Percentiles rank a stretch among this genome's conserved stretches.
Evolutionary conservation across 2,888 invertebrate species (phyloP).

Genomic region (Molorchus minor): DNA sequence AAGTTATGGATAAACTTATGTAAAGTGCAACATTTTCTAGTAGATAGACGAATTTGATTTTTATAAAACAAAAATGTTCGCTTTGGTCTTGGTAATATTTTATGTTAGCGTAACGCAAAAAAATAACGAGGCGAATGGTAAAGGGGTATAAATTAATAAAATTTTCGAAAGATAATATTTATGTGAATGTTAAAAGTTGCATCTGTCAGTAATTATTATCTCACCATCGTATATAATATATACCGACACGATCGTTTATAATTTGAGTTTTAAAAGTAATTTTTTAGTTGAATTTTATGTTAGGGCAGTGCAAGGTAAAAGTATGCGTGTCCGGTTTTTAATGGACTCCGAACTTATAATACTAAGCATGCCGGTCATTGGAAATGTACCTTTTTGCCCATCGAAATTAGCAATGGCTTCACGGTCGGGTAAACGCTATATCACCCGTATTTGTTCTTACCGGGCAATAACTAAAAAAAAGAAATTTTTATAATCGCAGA

Average conservation of each 20-base stretch:
- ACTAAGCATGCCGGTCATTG: slow-evolving; percentile 47
- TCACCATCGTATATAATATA: no score
- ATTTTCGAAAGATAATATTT: no score
- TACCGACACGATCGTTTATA: slow-evolving; percentile 21
- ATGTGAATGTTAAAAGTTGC: no score
- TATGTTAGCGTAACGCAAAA: no score
- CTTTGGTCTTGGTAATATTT: no score
- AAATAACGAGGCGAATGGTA: no score
- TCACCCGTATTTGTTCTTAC: slow-evolving; percentile 27
- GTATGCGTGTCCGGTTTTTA: slow-evolving; percentile 51
- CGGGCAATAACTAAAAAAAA: slow-evolving; percentile 16
- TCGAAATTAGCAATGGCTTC: slow-evolving; percentile 46
- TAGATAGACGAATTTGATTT: no score
- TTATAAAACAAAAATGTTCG: no score
- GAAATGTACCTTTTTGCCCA: slow-evolving; percentile 48
- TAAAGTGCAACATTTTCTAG: no score
- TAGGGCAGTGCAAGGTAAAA: slow-evolving; percentile 48
- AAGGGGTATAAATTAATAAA: no score
- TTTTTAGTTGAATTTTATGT: slow-evolving; percentile 42
- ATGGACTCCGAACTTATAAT: slow-evolving; percentile 47
- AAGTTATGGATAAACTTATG: no score
- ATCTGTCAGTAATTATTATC: no score
- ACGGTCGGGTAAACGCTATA: slow-evolving; percentile 38
- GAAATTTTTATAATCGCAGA: slow-evolving; percentile 5
- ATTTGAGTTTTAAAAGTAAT: slow-evolving; percentile 32